Conservation (phyloP, 2,113 vertebrate species). For the Rhinopomastus cyanomelas region DNA sequence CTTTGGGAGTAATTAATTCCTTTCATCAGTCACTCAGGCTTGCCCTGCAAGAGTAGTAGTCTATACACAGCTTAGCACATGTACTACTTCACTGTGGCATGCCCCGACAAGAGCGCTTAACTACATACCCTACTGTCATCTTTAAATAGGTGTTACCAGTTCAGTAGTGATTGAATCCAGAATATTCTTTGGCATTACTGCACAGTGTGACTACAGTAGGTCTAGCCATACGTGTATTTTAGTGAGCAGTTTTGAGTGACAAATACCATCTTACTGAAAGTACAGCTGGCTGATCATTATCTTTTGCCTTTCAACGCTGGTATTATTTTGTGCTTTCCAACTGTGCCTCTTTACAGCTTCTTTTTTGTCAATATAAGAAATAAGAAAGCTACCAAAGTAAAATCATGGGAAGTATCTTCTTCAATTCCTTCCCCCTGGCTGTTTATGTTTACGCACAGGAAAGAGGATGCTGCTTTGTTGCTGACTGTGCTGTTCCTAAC, state of each 20-base stretch:
- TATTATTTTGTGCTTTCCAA: neutral
- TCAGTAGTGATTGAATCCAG: neutral
- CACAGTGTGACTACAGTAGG: neutral
- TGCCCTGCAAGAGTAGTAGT: neutral
- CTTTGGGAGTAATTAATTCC: neutral
- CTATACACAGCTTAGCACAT: neutral
- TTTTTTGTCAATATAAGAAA: neutral
- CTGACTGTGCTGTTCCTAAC: neutral
- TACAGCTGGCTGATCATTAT: neutral
- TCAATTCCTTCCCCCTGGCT: neutral
- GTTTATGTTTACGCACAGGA: neutral
- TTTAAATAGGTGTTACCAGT: conserved; percentile 15
- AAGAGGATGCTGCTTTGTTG: neutral
- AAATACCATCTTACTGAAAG: neutral
- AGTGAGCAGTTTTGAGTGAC: neutral
- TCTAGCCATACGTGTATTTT: neutral
- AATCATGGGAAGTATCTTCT: neutral
- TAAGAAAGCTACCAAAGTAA: neutral
- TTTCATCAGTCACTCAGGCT: conserved; percentile 3
- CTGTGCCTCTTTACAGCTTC: neutral
- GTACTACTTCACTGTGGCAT: neutral
- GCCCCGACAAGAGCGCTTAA: neutral
- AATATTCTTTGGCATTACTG: neutral
- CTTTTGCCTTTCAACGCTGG: neutral
- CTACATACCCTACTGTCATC: neutral